A percentile compares a stretch with the other conserved stretches of the same genome.
These are phyloP conservation scores for Dione vanillae DNA, from an alignment of 2,888 invertebrate genomes.

Conservation along the genomic window DNA sequence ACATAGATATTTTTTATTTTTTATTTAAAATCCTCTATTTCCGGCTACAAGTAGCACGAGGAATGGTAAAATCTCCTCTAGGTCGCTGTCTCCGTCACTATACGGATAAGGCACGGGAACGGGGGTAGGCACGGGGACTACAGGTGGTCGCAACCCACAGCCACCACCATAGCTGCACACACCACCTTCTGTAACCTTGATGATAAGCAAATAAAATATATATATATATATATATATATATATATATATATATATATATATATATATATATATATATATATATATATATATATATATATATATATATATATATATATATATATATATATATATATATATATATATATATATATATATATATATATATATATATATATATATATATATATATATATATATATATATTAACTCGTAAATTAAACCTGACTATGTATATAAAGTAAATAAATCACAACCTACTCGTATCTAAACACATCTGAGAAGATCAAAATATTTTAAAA, in stretches of 20 bases:
- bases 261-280: too few relatives aligned
- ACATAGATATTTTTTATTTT: neutral
- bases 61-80: constrained; percentile 41
- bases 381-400: too few relatives aligned
- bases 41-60: constrained; percentile 36
- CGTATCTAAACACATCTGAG: neutral
- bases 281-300: too few relatives aligned
- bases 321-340: too few relatives aligned
- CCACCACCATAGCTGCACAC: constrained; percentile 52
- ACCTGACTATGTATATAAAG: neutral
- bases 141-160: constrained; percentile 28
- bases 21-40: constrained; percentile 22
- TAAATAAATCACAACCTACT: constrained; percentile 3
- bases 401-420: neutral
- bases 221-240: too few relatives aligned
- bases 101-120: constrained; percentile 32
- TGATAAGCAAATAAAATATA: neutral
- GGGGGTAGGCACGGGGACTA: constrained; percentile 22
- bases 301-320: too few relatives aligned
- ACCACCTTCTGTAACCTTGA: constrained; percentile 44
- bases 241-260: too few relatives aligned
- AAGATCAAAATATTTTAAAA: neutral
- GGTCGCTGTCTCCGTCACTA: constrained; percentile 28
- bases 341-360: too few relatives aligned
- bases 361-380: too few relatives aligned